phyloP scores from a whole-genome alignment of 2,888 invertebrate species.

The Pterobdella sp. region DNA sequence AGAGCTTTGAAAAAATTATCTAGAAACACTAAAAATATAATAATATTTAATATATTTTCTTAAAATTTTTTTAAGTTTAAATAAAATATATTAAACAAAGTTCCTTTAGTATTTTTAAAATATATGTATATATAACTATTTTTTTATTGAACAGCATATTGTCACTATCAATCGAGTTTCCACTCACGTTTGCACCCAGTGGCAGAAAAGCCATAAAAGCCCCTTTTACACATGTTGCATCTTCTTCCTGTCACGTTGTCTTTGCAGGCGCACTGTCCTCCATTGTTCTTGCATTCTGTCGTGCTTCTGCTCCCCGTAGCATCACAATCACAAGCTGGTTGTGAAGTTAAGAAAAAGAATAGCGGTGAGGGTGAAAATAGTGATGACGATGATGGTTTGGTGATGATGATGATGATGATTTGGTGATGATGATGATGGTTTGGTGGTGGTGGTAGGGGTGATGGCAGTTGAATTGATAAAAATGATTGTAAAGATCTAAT shows the following conservation, averaged over 20 bases:
- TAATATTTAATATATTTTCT: neutral
- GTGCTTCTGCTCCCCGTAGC: slow-evolving; percentile 83
- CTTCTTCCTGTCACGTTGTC: slow-evolving; percentile 47
- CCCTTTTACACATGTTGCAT: slow-evolving; percentile 50
- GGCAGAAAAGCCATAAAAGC: slow-evolving; percentile 60
- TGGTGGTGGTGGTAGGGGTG: neutral
- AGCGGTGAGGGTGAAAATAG: neutral
- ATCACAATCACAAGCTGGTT: slow-evolving; percentile 79
- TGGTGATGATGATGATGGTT: neutral
- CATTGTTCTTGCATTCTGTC: slow-evolving; percentile 50
- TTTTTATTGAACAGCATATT: no score
- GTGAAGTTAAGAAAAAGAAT: neutral
- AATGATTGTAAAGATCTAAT: neutral
- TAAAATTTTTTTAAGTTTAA: neutral
- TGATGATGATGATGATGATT: neutral
- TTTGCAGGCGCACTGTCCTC: slow-evolving; percentile 50
- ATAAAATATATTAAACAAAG: neutral
- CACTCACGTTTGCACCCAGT: slow-evolving; percentile 65
- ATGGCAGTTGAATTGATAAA: neutral
- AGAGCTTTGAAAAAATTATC: no score
- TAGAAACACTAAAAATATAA: slow-evolving; percentile 7
- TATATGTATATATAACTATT: neutral
- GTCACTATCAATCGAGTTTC: no score
- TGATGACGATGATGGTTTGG: neutral
- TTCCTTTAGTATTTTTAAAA: neutral